Evolutionary conservation across 37 sponge, comb jelly and placozoan species (phyloP).

Genomic region (Corticium candelabrum): DNA sequence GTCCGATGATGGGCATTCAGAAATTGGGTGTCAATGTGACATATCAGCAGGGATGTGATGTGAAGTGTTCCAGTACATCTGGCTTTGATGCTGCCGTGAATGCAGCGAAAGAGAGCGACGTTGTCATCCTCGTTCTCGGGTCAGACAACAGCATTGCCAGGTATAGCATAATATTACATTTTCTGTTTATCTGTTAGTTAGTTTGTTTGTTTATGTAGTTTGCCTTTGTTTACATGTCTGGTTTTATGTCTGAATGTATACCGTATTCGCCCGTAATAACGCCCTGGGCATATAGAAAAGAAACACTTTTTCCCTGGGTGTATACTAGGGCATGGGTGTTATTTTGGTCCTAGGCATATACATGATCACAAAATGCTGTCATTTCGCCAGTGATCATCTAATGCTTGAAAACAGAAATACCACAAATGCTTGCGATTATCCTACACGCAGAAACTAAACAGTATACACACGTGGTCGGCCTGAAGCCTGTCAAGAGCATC

Average conservation of each 20-base stretch:
- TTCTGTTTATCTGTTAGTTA: background rate
- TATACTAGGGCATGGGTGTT: no score
- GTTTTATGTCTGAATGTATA: background rate
- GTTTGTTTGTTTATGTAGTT: background rate
- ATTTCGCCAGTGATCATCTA: no score
- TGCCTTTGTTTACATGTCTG: background rate
- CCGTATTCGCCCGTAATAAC: no score
- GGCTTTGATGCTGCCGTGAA: conserved; percentile 50
- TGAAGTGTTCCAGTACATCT: conserved; percentile 26
- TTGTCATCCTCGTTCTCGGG: conserved; percentile 55
- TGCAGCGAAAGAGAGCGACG: conserved; percentile 40
- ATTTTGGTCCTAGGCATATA: no score
- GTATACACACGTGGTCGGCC: no score
- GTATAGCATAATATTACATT: background rate
- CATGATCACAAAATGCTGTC: no score
- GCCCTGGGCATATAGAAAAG: no score
- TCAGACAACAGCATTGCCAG: background rate
- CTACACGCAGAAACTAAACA: no score
- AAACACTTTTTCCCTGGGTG: no score
- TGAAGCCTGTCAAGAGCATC: no score
- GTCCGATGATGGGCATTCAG: conserved; percentile 49
- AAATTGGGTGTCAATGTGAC: conserved; percentile 17
- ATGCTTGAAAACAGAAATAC: no score
- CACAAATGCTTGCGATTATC: no score
- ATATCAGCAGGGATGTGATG: conserved; percentile 52